Percentiles rank a stretch among this genome's conserved stretches.
Evolutionary conservation across 37 sponge, comb jelly and placozoan genomes (phyloP).

Genomic region (Tethya wilhelma): DNA sequence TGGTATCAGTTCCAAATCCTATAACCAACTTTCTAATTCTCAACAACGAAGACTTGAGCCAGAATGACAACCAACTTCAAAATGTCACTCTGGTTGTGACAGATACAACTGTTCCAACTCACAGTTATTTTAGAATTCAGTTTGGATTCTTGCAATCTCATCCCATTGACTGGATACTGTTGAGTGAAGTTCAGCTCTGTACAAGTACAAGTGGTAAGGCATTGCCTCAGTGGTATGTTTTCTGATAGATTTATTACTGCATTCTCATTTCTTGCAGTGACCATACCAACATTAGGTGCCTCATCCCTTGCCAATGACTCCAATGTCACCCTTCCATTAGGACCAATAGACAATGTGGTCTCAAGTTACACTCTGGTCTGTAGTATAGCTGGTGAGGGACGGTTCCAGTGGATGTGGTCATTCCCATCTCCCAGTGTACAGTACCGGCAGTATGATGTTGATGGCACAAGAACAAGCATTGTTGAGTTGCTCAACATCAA

Average conservation of each 20-base stretch:
- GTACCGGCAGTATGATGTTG: constrained; percentile 5
- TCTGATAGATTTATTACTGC: too few relatives aligned
- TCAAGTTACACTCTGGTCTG: constrained; percentile 37
- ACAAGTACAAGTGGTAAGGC: constrained; percentile 10
- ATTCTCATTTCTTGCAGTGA: not conserved
- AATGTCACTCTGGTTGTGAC: constrained; percentile 32
- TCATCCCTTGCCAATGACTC: not conserved
- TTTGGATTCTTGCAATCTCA: constrained; percentile 14
- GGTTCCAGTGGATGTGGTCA: constrained; percentile 53
- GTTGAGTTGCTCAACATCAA: too few relatives aligned
- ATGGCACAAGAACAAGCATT: constrained; percentile 52
- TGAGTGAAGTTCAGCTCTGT: constrained; percentile 62
- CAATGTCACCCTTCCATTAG: not conserved
- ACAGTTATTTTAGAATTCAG: not conserved
- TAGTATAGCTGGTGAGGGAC: constrained; percentile 47
- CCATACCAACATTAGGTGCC: not conserved
- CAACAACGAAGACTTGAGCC: constrained; percentile 39
- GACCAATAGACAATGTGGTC: not conserved
- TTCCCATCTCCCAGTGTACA: not conserved
- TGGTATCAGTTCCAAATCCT: too few relatives aligned
- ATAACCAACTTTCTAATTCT: constrained; percentile 15
- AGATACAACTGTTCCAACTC: not conserved
- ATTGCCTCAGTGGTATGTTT: too few relatives aligned
- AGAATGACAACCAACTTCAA: constrained; percentile 16
- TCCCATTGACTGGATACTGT: constrained; percentile 5